Evolutionary conservation across 2,113 vertebrate species (phyloP).

Genomic region (Ammodytes dubius): DNA sequence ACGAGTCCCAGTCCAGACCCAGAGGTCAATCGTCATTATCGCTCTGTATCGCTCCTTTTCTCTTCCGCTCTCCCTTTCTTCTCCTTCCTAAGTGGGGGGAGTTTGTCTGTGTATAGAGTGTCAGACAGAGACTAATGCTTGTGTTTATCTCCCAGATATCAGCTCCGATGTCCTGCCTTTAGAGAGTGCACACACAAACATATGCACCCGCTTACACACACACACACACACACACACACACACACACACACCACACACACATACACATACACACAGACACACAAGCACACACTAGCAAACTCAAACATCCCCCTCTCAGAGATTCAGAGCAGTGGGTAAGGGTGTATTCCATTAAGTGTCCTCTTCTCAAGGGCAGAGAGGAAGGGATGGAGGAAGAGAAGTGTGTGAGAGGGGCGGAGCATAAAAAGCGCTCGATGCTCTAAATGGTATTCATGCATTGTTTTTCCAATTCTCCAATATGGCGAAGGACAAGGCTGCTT

Average conservation of each 20-base stretch:
- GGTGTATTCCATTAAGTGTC: conserved; percentile 76
- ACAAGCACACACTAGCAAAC: conserved; percentile 41
- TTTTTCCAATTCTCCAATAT: background rate
- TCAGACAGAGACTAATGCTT: conserved; percentile 80
- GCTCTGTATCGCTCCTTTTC: conserved; percentile 56
- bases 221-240: conserved; percentile 22
- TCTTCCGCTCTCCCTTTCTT: conserved; percentile 56
- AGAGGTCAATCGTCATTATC: conserved; percentile 78
- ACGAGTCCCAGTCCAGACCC: conserved; percentile 67
- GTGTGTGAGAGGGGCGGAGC: conserved; percentile 28
- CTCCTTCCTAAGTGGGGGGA: conserved; percentile 36
- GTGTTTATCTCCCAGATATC: conserved; percentile 78
- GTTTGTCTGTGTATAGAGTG: conserved; percentile 65
- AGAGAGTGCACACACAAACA: conserved; percentile 56
- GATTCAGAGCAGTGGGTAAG: conserved; percentile 62
- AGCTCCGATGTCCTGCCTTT: conserved; percentile 75
- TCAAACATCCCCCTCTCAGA: conserved; percentile 54
- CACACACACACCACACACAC: conserved; percentile 37
- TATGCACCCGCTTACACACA: conserved; percentile 38
- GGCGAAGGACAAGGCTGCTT: background rate
- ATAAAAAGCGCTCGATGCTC: background rate
- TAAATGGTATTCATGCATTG: background rate
- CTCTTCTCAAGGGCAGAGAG: conserved; percentile 75
- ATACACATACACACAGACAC: conserved; percentile 20
- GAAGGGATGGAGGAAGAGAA: conserved; percentile 33